These are phyloP conservation scores for Bibio marci DNA, from an alignment of 2,888 invertebrate genomes.

Conservation along the genomic window DNA sequence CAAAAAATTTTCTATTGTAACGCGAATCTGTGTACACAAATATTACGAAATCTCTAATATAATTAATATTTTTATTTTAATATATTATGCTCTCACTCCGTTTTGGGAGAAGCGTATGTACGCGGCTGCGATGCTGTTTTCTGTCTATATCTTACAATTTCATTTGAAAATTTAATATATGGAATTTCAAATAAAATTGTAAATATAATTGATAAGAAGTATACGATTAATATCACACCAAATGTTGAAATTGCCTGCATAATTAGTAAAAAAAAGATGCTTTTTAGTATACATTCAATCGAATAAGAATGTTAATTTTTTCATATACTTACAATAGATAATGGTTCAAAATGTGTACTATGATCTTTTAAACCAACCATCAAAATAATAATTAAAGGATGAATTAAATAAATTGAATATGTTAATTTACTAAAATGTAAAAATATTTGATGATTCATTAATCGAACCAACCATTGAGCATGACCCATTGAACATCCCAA, in stretches of 20 bases:
- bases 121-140: too few species aligned
- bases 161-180: constrained; percentile 22
- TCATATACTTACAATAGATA: constrained; percentile 21
- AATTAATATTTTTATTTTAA: too few species aligned
- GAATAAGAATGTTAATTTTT: background rate
- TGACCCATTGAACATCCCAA: constrained; percentile 37
- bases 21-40: too few species aligned
- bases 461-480: constrained; percentile 27
- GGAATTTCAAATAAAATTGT: constrained; percentile 25
- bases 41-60: too few species aligned
- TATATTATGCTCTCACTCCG: too few species aligned
- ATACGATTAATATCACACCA: constrained; percentile 24
- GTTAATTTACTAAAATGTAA: constrained; percentile 36
- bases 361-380: constrained; percentile 26
- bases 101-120: too few species aligned
- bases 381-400: constrained; percentile 36
- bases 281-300: background rate
- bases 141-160: too few species aligned
- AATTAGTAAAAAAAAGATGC: background rate
- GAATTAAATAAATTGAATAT: constrained; percentile 38
- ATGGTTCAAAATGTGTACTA: constrained; percentile 26
- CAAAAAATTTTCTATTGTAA: too few species aligned
- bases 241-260: constrained; percentile 4
- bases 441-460: constrained; percentile 14
- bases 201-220: constrained; percentile 21